Evolutionary conservation across 2,888 invertebrate genomes (phyloP).

Genomic region (Epinotia ramella): DNA sequence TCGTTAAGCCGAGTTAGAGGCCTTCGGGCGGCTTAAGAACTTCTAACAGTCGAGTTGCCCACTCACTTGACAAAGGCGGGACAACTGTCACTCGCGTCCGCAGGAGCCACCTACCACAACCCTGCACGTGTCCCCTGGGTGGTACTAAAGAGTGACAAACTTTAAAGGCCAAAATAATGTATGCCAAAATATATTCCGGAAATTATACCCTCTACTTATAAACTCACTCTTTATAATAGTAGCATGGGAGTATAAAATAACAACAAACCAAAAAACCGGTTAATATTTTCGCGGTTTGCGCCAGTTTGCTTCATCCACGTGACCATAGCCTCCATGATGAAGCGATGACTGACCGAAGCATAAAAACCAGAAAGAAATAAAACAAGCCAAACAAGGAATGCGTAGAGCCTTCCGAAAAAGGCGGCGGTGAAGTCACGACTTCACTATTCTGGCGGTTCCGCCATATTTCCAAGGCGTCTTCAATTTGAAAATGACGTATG

Average conservation of each 20-base stretch:
- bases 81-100: too few species aligned
- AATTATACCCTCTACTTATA: too few species aligned
- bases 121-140: too few species aligned
- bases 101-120: too few species aligned
- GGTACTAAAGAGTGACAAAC: too few species aligned
- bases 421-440: slow-evolving; percentile 70
- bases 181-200: too few species aligned
- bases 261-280: not conserved
- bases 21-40: too few species aligned
- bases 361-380: slow-evolving; percentile 52
- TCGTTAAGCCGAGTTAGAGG: too few species aligned
- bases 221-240: too few species aligned
- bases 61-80: too few species aligned
- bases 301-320: not conserved
- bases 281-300: slow-evolving; percentile 19
- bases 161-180: too few species aligned
- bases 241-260: not conserved
- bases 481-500: slow-evolving; percentile 47
- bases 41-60: too few species aligned
- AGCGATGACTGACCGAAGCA: slow-evolving; percentile 46
- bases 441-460: slow-evolving; percentile 58
- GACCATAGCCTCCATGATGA: slow-evolving; percentile 17
- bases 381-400: slow-evolving; percentile 60
- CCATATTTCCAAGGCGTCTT: slow-evolving; percentile 56
- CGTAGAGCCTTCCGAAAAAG: slow-evolving; percentile 68